Evolutionary conservation across 1,140 invertebrate genomes (phyloP), one percentile per base, ranked within the genome.

Genomic region (Frieseomelitta varia): DNA sequence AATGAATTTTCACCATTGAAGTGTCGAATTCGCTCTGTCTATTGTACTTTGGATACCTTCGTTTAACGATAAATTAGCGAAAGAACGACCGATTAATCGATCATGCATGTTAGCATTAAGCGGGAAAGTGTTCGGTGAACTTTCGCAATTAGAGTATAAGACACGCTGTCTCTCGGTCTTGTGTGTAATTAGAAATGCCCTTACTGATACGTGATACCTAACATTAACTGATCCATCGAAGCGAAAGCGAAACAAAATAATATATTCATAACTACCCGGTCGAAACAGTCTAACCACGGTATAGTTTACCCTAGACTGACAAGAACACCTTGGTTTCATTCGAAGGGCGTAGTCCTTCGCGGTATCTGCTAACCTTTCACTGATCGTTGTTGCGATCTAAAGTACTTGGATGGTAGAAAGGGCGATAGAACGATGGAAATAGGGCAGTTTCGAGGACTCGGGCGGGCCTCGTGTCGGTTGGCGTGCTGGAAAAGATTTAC

Each of bases 401-500:
- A 87, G 63, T 71, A 77, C 81, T 87, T 24, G 72, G 72, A 87
- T 65, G 8, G 65, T 65, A 63, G 87, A 79, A 67, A 80, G 83
- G 78, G 81, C 63, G 39, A 69, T 82, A 75, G 80, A 69, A 63
- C 80, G 85, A 78, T 84, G 89, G 85, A 91, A 91, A 91, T 89
- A 76, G 90, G 87, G 80, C 90, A 89, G 75, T 83, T 90, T 88
- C 71, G 88, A 90, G 89, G 68, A 89, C 88, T 89, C 77, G 77
- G 81, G 56, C 83, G 87, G 80, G 77, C 58, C 58, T 58, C 74
- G 71, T 77, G 79, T 72, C 75, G 84, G 91, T 92, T 93, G 90
- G 92, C 91, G 92, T 92, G 92, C 88, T 77, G 86, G 67, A 81
- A 75, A 89, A 93, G 91, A 93, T 93, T 93, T 93, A 93, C 90